Evolutionary conservation across 2,888 invertebrate genomes (phyloP).

Genomic region (Clepsis dumicolana): DNA sequence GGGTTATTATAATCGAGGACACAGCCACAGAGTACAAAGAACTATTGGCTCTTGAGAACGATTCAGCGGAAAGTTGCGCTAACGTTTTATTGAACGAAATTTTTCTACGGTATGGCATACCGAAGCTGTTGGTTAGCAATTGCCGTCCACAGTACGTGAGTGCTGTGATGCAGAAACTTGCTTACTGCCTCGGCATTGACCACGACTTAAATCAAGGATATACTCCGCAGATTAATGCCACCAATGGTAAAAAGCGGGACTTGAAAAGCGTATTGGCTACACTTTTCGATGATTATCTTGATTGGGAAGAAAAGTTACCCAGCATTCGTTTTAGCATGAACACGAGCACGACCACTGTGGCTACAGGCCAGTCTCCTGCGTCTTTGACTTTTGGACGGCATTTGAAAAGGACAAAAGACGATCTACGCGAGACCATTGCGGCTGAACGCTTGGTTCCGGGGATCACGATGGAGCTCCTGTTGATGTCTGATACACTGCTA

Average conservation of each 20-base stretch:
- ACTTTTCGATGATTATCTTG: constrained; percentile 47
- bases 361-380: constrained; percentile 12
- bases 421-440: neutral
- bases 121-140: constrained; percentile 57
- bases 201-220: neutral
- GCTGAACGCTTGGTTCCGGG: too few relatives aligned
- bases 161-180: constrained; percentile 46
- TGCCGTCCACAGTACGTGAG: constrained; percentile 53
- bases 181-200: neutral
- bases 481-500: too few relatives aligned
- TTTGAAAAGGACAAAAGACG: neutral
- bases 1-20: constrained; percentile 47
- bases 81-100: constrained; percentile 47
- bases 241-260: constrained; percentile 47
- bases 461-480: too few relatives aligned
- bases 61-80: constrained; percentile 47
- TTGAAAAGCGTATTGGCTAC: constrained; percentile 47
- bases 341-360: constrained; percentile 48
- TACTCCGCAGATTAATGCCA: constrained; percentile 45
- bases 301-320: constrained; percentile 56
- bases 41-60: constrained; percentile 48
- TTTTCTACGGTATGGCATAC: constrained; percentile 56
- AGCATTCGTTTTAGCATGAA: constrained; percentile 65
- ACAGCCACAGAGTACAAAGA: constrained; percentile 51
- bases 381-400: constrained; percentile 23